Base-by-base conservation (phyloP, 2,797 vertebrate genomes). In the Sardinella longiceps region DNA sequence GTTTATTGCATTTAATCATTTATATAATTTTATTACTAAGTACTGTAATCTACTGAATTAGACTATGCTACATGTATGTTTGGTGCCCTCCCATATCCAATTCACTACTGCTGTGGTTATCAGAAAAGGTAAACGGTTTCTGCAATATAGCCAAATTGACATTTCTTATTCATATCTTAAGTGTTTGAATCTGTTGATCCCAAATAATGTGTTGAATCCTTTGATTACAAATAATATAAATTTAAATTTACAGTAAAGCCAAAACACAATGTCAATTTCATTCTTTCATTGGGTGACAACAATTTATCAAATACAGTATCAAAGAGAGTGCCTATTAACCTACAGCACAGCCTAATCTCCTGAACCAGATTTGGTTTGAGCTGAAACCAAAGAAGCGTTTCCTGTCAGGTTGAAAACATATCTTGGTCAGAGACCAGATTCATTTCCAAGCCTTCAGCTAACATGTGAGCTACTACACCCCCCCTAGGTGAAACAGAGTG, bases 371-470 rank as follows among this genome's bases (percentile, higher is more conserved):
- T 77, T 77, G 37, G 33, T 7, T 77, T 23, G 2, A 77, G 23
- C 30, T 20, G 18, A 33, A 43, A 43, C 56, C 56, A 25, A 58
- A 58, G n/a, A 10, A 58, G 15, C 43, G 70, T 18, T 77, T 37
- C 37, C 37, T 74, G 37, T 18, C 18, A 9, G 12, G 37, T 25
- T 25, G n/a, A 1, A 58, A 9, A 58, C 56, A 58, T 58, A 25
- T n/a, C 43, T 77, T 77, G 70, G 70, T 77, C 18, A 43, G 33
- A 77, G 70, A 43, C 37, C 70, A 77, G 43, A 77, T 77, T 7
- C 39, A 77, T 43, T 30, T 2, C 28, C 12, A 30, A 70, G 63
- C 70, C 33, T 77, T 39, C 5, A 77, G 70, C 37, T 18, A 77
- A 77, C 70, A 77, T 37, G 37, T 39, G 39, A 37, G 33, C 70